Evolutionary conservation across 2,113 vertebrate species (phyloP).

Genomic region (Callochromis pleurospilus): DNA sequence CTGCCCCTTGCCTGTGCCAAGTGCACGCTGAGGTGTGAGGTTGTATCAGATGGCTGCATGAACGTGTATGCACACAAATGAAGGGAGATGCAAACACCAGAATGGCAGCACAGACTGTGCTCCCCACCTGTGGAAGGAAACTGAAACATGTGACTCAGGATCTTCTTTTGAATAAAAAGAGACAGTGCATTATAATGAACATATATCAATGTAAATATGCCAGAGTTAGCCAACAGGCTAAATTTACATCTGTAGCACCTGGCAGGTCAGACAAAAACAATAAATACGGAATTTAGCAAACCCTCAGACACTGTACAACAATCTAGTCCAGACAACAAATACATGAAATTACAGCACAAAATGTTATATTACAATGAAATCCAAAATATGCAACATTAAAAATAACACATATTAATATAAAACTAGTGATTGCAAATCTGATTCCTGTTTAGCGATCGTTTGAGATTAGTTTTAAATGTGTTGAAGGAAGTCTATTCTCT

Average conservation of each 20-base stretch:
- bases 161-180: neutral
- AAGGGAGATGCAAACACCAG: neutral
- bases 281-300: neutral
- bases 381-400: neutral
- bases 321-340: neutral
- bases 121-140: conserved; percentile 5
- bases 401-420: neutral
- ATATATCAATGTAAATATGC: neutral
- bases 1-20: conserved; percentile 1
- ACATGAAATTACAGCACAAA: neutral
- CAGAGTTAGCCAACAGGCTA: neutral
- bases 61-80: neutral
- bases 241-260: neutral
- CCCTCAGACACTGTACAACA: neutral
- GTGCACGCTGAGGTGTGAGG: conserved; percentile 55
- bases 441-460: neutral
- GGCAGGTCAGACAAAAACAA: neutral
- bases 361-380: neutral
- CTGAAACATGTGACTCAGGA: neutral
- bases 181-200: neutral
- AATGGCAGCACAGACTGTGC: neutral
- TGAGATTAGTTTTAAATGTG: neutral
- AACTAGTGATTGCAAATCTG: neutral
- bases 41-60: conserved; percentile 33
- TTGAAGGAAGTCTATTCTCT: neutral